These are phyloP conservation scores for Trichacis sp. DNA, from an alignment of 2,888 invertebrate genomes.

Conservation along the genomic window DNA sequence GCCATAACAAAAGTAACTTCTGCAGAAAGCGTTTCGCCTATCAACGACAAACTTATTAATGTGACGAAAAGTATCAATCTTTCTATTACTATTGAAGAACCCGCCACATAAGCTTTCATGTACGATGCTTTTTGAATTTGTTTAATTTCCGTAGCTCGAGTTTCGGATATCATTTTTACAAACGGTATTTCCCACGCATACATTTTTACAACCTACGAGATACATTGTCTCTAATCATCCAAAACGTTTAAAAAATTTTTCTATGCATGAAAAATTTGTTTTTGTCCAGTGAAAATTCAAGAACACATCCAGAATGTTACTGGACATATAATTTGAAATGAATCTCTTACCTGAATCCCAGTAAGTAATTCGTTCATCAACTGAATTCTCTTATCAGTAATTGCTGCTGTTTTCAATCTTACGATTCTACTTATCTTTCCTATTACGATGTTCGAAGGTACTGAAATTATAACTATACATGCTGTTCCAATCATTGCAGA, in stretches of 20 bases:
- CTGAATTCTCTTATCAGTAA: constrained; percentile 90
- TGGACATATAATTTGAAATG: too few relatives aligned
- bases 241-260: not conserved
- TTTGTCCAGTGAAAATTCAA: too few relatives aligned
- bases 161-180: constrained; percentile 80
- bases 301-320: too few relatives aligned
- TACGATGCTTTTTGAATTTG: constrained; percentile 70
- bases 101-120: constrained; percentile 76
- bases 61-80: constrained; percentile 80
- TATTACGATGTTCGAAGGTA: constrained; percentile 73
- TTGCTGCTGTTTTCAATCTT: constrained; percentile 83
- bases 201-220: constrained; percentile 91
- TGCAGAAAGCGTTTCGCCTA: constrained; percentile 59
- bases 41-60: constrained; percentile 71
- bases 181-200: constrained; percentile 96
- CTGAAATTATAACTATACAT: constrained; percentile 80
- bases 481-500: constrained; percentile 83
- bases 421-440: constrained; percentile 64
- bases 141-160: constrained; percentile 80
- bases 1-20: constrained; percentile 72
- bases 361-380: constrained; percentile 95
- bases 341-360: constrained; percentile 94
- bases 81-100: constrained; percentile 79
- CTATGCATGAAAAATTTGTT: too few relatives aligned
- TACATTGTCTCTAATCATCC: not conserved